Evolutionary conservation across 2,113 vertebrate genomes (phyloP), one percentile per base, ranked within the genome.

Genomic region (Grammomys surdaster): DNA sequence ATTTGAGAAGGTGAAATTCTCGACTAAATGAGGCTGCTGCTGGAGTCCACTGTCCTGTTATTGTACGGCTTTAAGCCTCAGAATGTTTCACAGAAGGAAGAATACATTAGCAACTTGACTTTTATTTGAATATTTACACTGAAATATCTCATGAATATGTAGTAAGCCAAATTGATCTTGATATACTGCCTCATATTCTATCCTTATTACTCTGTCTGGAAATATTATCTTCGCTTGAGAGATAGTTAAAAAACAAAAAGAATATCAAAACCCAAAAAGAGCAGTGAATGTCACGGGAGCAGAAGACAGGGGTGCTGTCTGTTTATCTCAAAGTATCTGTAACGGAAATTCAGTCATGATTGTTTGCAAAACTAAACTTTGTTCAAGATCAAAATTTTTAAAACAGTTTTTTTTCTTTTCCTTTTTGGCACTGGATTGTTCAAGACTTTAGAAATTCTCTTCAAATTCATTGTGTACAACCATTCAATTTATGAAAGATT

Each of bases 111-210:
- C 90, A 90, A n/a, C 89, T 95, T 94, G 94, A 97, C 97, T 98
- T 98, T 97, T 93, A 48, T 0, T 33, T 70, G 90, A 97, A 92
- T 98, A 96, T 98, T 98, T 98, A 97, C 92, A 97, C 85, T 92
- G 93, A 75, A 9, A 0, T 82, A 95, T 89, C 91, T 96, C 92
- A 98, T 98, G 97, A 98, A 98, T 98, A 98, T 98, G 96, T 93
- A 98, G 91, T 36, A 93, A 98, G 93, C 93, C 58, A 97, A 95
- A 75, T 73, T 92, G 93, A 96, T 97, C 97, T 97, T 97, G 94
- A 97, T 97, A 93, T 97, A 98, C 82, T 89, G 75, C 63, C 94
- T 96, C 48, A 90, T 93, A 96, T 72, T 97, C 77, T 90, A 90
- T 90, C 97, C 93, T 97, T 97, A 97, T 97, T 98, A 96, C 60